Evolutionary conservation across 1,140 invertebrate genomes (phyloP).

Genomic region (Sminthurides bifidus): DNA sequence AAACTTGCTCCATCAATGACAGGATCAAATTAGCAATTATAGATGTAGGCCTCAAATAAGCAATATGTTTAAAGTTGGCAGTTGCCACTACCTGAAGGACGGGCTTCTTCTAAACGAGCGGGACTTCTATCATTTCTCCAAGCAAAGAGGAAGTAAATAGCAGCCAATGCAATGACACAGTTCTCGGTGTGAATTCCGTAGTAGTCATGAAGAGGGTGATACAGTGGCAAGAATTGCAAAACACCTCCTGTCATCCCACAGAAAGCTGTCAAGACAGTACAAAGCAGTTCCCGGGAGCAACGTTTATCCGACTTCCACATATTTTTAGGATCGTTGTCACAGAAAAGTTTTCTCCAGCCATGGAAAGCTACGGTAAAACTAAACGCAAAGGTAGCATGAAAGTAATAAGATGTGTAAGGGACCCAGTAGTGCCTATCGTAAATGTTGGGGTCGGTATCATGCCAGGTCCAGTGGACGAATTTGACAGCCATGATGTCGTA

Average conservation of each 20-base stretch:
- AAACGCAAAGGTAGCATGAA: constrained; percentile 60
- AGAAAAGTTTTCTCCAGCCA: constrained; percentile 43
- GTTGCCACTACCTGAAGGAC: too few species aligned
- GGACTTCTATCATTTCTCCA: constrained; percentile 43
- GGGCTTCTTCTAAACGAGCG: constrained; percentile 28
- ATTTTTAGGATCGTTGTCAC: constrained; percentile 38
- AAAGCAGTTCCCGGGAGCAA: constrained; percentile 45
- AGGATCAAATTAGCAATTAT: too few species aligned
- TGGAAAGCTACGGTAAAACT: constrained; percentile 59
- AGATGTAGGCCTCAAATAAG: too few species aligned
- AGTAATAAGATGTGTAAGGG: constrained; percentile 64
- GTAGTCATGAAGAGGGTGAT: constrained; percentile 60
- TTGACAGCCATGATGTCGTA: constrained; percentile 70
- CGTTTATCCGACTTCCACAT: constrained; percentile 45
- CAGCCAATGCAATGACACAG: constrained; percentile 47
- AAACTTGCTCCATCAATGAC: too few species aligned
- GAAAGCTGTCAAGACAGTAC: constrained; percentile 44
- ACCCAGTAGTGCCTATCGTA: constrained; percentile 63
- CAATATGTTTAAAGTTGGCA: too few species aligned
- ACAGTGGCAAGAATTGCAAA: constrained; percentile 54
- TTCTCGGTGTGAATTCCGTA: constrained; percentile 57
- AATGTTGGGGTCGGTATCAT: constrained; percentile 72
- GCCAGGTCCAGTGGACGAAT: constrained; percentile 73
- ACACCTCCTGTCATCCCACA: constrained; percentile 58
- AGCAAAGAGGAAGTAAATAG: constrained; percentile 46